Evolutionary conservation across 2,797 vertebrate species (phyloP), one percentile per base, ranked within the genome.

Genomic region (Ctenosaura bakeri): DNA sequence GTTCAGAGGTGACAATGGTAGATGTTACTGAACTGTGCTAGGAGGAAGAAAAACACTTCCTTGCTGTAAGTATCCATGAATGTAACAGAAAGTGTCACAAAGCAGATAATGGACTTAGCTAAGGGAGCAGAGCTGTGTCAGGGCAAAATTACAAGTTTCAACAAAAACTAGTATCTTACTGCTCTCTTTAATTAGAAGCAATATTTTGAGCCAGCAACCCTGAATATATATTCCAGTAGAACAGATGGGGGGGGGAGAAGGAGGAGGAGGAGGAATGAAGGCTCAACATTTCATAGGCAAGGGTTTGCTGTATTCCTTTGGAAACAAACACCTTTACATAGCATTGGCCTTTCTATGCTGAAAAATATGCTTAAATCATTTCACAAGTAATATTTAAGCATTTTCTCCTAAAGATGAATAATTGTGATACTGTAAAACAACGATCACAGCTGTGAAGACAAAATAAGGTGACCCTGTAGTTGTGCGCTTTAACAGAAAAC

Each of bases 391-490:
- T 85, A 79, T 0, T 0, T 85, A 1, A 80, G 71, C 4, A 82
- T 9, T 18, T 46, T 26, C 18, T 52, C 84, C 56, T 87, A 2
- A 2, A 2, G 32, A 52, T 74, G 32, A 56, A 29, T 89, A 69
- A 93, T 90, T 52, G 35, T 92, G 90, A 78, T 3, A 64, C n/a
- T 79, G 20, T 91, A 78, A 92, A 92, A 88, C 24, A 83, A 10
- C 74, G 82, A 12, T 79, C 9, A 42, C n/a, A 85, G 42, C 76
- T 76, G 52, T 78, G 64, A 91, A 80, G 38, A 50, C 81, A 91
- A 88, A 92, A 83, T 38, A 90, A 88, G 90, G 13, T 91, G 87
- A 90, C 90, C 32, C 4, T 69, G 5, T 81, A 20, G 79, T 56
- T 87, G 54, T 89, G n/a, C 42, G 13, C 38, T 82, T 82, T 24